These are phyloP conservation scores for Sphyrna mokarran DNA, from an alignment of 2,113 vertebrate species.

Conservation along the genomic window DNA sequence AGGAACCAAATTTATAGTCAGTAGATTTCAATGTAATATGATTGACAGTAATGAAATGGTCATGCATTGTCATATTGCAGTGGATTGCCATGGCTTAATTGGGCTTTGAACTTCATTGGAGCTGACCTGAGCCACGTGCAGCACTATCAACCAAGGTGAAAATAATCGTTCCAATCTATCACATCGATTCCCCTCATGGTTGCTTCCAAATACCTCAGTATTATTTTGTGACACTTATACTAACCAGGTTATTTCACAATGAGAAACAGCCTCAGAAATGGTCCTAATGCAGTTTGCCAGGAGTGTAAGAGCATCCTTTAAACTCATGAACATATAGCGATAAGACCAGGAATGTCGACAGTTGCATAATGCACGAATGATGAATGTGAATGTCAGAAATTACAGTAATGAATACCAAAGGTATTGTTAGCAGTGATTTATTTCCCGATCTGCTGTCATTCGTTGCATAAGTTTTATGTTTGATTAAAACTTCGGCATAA, in stretches of 20 bases:
- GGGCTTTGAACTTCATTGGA: constrained; percentile 26
- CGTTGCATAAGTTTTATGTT: not conserved
- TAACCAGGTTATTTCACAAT: not conserved
- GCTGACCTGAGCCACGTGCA: not conserved
- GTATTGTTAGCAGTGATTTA: not conserved
- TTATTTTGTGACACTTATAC: not conserved
- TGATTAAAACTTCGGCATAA: not conserved
- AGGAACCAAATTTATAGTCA: constrained; percentile 20
- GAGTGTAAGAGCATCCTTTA: not conserved
- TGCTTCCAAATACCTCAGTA: not conserved
- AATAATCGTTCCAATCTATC: constrained; percentile 22
- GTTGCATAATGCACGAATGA: not conserved
- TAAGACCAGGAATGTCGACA: not conserved
- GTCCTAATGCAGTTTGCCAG: not conserved
- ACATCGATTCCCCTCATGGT: not conserved
- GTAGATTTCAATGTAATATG: constrained; percentile 32
- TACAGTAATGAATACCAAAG: not conserved
- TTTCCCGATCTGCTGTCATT: not conserved
- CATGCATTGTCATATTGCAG: not conserved
- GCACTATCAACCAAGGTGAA: not conserved
- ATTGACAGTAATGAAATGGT: constrained; percentile 28
- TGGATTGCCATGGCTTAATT: constrained; percentile 17
- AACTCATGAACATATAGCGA: not conserved
- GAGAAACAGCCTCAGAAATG: not conserved
- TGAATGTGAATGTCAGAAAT: not conserved